Base-by-base conservation (phyloP, 2,888 invertebrate genomes). In the Zaprionus bogoriensis region DNA sequence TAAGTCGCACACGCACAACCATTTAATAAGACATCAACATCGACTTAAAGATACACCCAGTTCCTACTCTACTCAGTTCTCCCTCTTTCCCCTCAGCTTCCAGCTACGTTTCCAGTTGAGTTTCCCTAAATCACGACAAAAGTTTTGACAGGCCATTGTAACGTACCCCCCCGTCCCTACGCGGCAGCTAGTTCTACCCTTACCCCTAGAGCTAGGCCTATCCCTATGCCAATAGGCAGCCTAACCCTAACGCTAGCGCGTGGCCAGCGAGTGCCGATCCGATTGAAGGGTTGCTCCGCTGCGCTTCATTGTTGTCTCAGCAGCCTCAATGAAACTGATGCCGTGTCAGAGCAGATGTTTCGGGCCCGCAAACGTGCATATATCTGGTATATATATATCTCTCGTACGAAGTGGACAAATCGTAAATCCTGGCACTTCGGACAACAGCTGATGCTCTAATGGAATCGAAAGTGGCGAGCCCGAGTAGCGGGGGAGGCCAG, bases 11-110 rank as follows among this genome's bases (percentile, higher is more conserved):
- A 47, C 60, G 32, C 46, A 27, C 27, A 51, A 20, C 46, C 74
- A 78, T 77, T 86, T 75, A 83, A 74, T 54, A 81, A 86, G 84
- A 86, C 87, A 87, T 82, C 62, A 80, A 77, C 81, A 79, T 71
- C 71, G 68, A 87, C 87, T 82, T 77, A 74, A 77, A 67, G 74
- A 66, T 42, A 64, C 38, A 28, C 41, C 14, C 52, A 32, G 47
- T 51, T 61, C 27, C 30, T n/a, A 12, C 12, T 14, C 30, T 36
- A 4, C 17, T 17, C 17, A 7, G 2, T 27, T 1, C 17, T 14
- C 7, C n/a, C 3, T 17, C 4, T 7, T 9, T 36, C 2, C 32
- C 6, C 12, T 44, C 32, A 12, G 1, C 5, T 17, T 14, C 12
- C 9, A 23, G 22, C 14, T 32, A n/a, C n/a, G n/a, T n/a, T n/a